Evolutionary conservation across 2,797 vertebrate genomes (phyloP).

Genomic region (Gobio occitaniae): DNA sequence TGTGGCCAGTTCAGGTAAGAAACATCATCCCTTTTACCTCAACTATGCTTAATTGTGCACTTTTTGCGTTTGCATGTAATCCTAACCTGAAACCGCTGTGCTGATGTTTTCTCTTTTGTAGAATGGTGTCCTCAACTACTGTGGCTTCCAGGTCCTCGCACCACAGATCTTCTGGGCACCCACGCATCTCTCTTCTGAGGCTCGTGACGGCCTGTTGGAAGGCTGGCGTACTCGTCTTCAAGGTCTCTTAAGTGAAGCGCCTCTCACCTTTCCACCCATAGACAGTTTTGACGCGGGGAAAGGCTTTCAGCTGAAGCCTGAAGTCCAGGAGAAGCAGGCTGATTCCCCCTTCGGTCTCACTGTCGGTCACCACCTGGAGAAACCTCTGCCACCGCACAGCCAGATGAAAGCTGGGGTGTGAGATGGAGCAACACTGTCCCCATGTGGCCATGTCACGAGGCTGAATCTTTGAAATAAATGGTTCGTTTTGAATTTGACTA

Average conservation of each 20-base stretch:
- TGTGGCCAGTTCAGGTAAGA: conserved; percentile 88
- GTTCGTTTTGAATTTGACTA: neutral
- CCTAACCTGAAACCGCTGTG: neutral
- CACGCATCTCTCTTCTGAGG: conserved; percentile 60
- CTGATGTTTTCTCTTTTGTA: conserved; percentile 51
- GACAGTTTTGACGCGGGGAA: conserved; percentile 80
- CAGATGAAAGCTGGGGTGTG: conserved; percentile 75
- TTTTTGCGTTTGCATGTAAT: too few relatives aligned
- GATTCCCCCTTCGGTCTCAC: conserved; percentile 74
- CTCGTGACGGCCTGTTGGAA: conserved; percentile 72
- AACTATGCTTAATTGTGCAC: neutral
- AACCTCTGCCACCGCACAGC: conserved; percentile 74
- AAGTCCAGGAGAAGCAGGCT: conserved; percentile 73
- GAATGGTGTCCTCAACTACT: conserved; percentile 87
- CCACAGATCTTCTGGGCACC: conserved; percentile 88
- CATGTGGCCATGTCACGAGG: neutral
- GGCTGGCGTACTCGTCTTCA: conserved; percentile 79
- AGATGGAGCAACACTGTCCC: conserved; percentile 18
- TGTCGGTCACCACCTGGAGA: conserved; percentile 82
- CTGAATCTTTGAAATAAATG: neutral
- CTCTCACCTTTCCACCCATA: conserved; percentile 77
- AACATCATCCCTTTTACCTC: neutral
- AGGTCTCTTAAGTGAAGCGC: conserved; percentile 78
- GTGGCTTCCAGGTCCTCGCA: conserved; percentile 85
- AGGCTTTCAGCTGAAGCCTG: conserved; percentile 80